Evolutionary conservation across 2,797 vertebrate species (phyloP).

Genomic region (Etheostoma perlongum): DNA sequence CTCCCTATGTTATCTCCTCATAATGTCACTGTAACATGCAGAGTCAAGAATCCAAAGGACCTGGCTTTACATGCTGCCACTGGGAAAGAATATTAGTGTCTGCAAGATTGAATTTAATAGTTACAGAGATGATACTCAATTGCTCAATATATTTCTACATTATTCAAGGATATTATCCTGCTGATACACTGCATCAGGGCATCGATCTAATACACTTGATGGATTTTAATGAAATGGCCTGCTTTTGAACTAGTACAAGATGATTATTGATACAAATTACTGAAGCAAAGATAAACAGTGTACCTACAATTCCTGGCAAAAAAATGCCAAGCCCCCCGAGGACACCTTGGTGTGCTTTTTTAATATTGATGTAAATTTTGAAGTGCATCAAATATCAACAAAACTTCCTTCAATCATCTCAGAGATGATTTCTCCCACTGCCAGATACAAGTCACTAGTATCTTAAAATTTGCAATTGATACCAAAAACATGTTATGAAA

Average conservation of each 20-base stretch:
- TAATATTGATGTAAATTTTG: conserved; percentile 12
- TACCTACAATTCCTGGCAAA: conserved; percentile 20
- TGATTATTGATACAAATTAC: conserved; percentile 24
- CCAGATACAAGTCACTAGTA: conserved; percentile 10
- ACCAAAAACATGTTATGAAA: too few species aligned
- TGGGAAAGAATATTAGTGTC: background rate
- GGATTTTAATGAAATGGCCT: conserved; percentile 18
- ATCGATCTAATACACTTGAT: conserved; percentile 11
- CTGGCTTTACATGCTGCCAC: background rate
- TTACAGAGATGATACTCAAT: background rate
- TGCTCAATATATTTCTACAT: background rate
- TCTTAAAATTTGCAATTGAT: too few species aligned
- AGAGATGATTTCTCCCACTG: conserved; percentile 29
- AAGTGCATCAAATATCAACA: conserved; percentile 23
- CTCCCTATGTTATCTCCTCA: too few species aligned
- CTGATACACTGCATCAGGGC: background rate
- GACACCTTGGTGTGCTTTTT: conserved; percentile 1
- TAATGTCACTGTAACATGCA: conserved; percentile 3
- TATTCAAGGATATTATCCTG: background rate
- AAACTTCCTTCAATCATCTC: conserved; percentile 37
- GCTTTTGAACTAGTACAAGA: background rate
- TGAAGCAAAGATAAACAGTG: conserved; percentile 26
- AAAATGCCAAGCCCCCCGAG: conserved; percentile 13
- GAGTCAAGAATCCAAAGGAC: background rate
- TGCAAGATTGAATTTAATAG: background rate